Evolutionary conservation across 2,888 invertebrate species (phyloP).

Genomic region (Yponomeuta evonymella): DNA sequence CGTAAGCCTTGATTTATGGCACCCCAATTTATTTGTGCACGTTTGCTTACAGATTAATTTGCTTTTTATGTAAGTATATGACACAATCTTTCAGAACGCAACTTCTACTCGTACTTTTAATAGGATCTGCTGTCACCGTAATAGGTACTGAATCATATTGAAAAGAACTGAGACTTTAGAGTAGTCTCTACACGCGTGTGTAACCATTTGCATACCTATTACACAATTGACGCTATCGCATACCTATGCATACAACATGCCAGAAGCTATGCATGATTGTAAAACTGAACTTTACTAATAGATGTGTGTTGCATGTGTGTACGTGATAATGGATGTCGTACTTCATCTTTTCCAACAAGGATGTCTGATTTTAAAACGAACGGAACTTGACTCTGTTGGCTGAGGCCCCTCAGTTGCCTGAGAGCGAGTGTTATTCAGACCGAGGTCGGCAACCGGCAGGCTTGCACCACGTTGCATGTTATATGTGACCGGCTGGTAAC

Average conservation of each 20-base stretch:
- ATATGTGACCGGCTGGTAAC: constrained; percentile 40
- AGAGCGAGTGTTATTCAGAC: constrained; percentile 64
- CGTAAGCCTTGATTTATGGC: constrained; percentile 48
- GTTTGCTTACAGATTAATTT: constrained; percentile 49
- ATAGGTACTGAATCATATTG: neutral
- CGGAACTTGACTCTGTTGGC: constrained; percentile 74
- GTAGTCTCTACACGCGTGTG: neutral
- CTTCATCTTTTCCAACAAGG: constrained; percentile 65
- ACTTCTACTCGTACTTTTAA: constrained; percentile 51
- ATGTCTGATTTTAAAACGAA: constrained; percentile 68
- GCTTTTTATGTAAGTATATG: neutral
- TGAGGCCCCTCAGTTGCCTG: constrained; percentile 59
- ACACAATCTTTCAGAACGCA: constrained; percentile 35
- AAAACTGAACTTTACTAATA: constrained; percentile 49
- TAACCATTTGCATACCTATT: constrained; percentile 5
- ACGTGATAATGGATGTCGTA: constrained; percentile 64
- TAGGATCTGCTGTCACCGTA: constrained; percentile 52
- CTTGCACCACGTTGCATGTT: constrained; percentile 34
- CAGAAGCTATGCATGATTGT: constrained; percentile 66
- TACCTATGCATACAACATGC: constrained; percentile 5
- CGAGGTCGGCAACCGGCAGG: constrained; percentile 19
- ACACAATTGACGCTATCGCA: constrained; percentile 2
- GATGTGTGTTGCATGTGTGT: constrained; percentile 76
- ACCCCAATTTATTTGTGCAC: constrained; percentile 56
- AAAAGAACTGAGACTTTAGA: neutral